Conservation (phyloP, 2,113 vertebrate species). For the Apeltes quadracus region DNA sequence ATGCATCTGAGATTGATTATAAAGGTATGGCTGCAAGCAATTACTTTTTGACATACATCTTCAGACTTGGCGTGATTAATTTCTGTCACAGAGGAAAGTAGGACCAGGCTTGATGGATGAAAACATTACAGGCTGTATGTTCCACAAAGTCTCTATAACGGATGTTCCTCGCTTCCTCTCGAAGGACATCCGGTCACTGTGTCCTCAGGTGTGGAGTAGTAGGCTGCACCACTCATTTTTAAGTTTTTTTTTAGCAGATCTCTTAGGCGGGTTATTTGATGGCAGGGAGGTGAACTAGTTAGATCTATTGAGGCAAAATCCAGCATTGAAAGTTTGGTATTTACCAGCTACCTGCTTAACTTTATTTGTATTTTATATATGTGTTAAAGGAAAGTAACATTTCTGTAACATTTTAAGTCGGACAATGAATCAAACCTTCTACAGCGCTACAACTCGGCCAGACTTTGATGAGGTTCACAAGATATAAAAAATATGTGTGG, state of each 20-base stretch:
- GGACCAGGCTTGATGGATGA: slow-evolving; percentile 34
- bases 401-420: no score
- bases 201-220: slow-evolving; percentile 1
- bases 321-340: background rate
- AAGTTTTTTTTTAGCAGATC: background rate
- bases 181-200: slow-evolving; percentile 8
- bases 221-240: background rate
- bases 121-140: slow-evolving; percentile 4
- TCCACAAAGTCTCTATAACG: slow-evolving; percentile 9
- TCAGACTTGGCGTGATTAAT: slow-evolving; percentile 8
- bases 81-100: slow-evolving; percentile 2
- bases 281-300: background rate
- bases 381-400: slow-evolving; percentile 1
- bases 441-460: background rate
- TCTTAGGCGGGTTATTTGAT: background rate
- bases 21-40: slow-evolving; percentile 1
- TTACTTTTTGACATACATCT: slow-evolving; percentile 36
- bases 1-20: background rate
- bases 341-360: background rate
- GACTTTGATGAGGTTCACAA: background rate
- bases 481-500: background rate
- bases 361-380: background rate
- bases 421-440: background rate
- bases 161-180: slow-evolving; percentile 3
- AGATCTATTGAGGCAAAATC: slow-evolving; percentile 11